A percentile compares a stretch with the other conserved stretches of the same genome.
These are phyloP conservation scores for Anguilla marmorata DNA, from an alignment of 2,797 vertebrate genomes.

Conservation along the genomic window DNA sequence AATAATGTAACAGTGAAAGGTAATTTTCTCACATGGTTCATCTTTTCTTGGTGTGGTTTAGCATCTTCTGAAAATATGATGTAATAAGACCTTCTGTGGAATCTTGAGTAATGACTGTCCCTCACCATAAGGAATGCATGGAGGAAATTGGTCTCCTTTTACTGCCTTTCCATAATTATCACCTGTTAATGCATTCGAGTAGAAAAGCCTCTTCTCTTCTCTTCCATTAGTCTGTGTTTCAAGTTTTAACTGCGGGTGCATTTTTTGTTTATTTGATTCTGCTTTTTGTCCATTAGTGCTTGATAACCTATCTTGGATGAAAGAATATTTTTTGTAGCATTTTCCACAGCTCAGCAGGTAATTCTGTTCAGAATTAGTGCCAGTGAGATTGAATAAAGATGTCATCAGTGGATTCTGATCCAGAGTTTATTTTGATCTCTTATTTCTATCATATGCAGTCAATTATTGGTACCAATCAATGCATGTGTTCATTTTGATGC, in stretches of 20 bases:
- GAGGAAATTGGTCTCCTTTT: not conserved
- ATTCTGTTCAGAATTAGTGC: not conserved
- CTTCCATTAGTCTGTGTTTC: not conserved
- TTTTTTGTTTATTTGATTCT: constrained; percentile 4
- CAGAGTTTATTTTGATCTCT: not conserved
- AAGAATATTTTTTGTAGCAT: not conserved
- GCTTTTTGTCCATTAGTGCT: not conserved
- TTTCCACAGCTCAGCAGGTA: not conserved
- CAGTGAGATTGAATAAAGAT: not conserved
- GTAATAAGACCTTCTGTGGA: not conserved
- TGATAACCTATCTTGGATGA: not conserved
- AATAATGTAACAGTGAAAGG: not conserved
- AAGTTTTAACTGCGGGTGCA: not conserved
- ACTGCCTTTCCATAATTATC: not conserved
- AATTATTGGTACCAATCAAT: not conserved
- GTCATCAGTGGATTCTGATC: not conserved
- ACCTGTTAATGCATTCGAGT: not conserved
- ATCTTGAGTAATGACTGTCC: not conserved
- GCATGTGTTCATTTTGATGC: not conserved
- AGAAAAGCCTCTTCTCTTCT: not conserved
- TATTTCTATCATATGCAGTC: not conserved
- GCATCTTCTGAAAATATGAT: not conserved
- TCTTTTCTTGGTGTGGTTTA: not conserved
- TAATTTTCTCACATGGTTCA: constrained; percentile 5
- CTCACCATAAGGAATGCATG: not conserved